Evolutionary conservation across 2,888 invertebrate species (phyloP).

Genomic region (Horisme vitalbata): DNA sequence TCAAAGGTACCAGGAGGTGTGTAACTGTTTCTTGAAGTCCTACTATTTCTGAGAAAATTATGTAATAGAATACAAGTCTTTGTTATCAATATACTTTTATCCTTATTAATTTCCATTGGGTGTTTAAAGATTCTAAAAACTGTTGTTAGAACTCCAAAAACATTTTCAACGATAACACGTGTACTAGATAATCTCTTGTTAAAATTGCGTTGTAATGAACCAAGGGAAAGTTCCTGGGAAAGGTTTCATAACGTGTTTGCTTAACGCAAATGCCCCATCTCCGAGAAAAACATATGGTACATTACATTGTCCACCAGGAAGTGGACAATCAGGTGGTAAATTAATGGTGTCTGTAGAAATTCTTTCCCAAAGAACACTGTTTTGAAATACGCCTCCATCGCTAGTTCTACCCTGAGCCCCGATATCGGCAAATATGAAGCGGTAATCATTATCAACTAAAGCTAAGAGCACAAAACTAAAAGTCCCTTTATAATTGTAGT

Average conservation of each 20-base stretch:
- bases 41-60: slow-evolving; percentile 10
- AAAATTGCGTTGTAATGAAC: slow-evolving; percentile 14
- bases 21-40: slow-evolving; percentile 9
- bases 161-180: slow-evolving; percentile 19
- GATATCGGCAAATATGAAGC: slow-evolving; percentile 19
- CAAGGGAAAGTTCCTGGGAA: too few relatives aligned
- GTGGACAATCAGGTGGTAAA: slow-evolving; percentile 20
- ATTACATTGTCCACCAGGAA: slow-evolving; percentile 18
- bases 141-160: slow-evolving; percentile 8
- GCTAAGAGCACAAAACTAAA: slow-evolving; percentile 31
- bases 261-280: slow-evolving; percentile 25
- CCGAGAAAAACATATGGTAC: slow-evolving; percentile 28
- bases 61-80: slow-evolving; percentile 10
- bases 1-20: slow-evolving; percentile 16
- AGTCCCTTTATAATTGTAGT: slow-evolving; percentile 24
- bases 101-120: slow-evolving; percentile 6
- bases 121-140: slow-evolving; percentile 6
- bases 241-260: slow-evolving; percentile 22
- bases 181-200: slow-evolving; percentile 21
- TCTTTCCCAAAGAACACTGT: slow-evolving; percentile 14
- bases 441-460: slow-evolving; percentile 24
- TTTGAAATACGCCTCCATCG: slow-evolving; percentile 22
- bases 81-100: slow-evolving; percentile 12
- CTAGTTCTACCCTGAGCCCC: slow-evolving; percentile 22
- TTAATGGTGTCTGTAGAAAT: slow-evolving; percentile 5